Base-by-base conservation (phyloP, 64 coral and sea anemone species). In the Stichodactyla helianthus region DNA sequence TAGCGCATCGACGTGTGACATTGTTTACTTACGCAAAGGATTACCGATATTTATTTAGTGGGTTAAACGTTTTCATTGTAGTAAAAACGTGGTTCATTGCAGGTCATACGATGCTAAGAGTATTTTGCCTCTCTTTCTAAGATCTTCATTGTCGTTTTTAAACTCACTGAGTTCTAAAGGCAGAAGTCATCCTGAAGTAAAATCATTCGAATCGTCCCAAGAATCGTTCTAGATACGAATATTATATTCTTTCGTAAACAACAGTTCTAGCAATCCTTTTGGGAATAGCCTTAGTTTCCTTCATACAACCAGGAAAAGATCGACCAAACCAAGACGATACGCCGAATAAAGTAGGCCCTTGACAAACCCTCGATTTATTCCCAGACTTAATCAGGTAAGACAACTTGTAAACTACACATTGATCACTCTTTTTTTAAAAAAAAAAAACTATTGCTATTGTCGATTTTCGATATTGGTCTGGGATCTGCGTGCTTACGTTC, bases 361-460 rank as follows among this genome's bases (percentile, higher is more conserved):
- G 76, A 31, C 83, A 85, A 80, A 94, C 82, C 14, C 23, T 94
- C 11, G 89, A 94, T 71, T 88, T 79, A 7, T 94, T 94, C 53
- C 70, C 91, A 20, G 93, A 94, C 81, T 83, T 94, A 53, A 68
- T 94, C 44, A 91, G 93, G 93, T 94, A 57, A 64, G 31, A 56
- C 5, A 74, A 35, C 25, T 4, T 27, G 27, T 4, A 12, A 8
- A 31, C 20, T 22, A 11, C 9, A 25, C 28, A 28, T 11, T 28
- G n/a, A 28, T 23, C 8, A 31, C 3, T 4, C 16, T 74, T 27
- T 35, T 35, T 1, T 1, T 0, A 35, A 23, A 6, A 28, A 31
- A 25, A 7, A 8, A 25, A 31, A 4, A 8, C 11, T 74, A 4
- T 5, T 74, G 9, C 18, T 71, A 16, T 22, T 71, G n/a, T 19